These are phyloP conservation scores for Heterohyrax brucei DNA, from an alignment of 2,797 vertebrate genomes.

Conservation along the genomic window DNA sequence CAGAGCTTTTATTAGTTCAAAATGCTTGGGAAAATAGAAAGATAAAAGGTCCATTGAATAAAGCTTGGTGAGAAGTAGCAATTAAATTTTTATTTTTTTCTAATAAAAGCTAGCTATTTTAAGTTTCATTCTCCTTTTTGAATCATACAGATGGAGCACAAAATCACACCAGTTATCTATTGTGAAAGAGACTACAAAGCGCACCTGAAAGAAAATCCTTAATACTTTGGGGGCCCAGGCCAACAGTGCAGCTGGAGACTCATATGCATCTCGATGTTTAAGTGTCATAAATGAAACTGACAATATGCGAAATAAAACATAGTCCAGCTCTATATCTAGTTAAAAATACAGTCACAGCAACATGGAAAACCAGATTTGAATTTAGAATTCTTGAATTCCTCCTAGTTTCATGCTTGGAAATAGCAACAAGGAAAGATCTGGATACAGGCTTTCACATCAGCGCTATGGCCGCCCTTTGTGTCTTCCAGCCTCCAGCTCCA, in stretches of 20 bases:
- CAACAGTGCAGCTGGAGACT: neutral
- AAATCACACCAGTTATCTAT: neutral
- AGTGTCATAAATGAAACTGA: neutral
- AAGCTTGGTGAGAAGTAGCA: constrained; percentile 43
- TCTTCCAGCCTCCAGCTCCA: neutral
- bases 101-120: constrained; percentile 34
- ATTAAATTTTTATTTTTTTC: constrained; percentile 68
- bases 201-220: neutral
- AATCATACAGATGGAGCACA: neutral
- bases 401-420: neutral
- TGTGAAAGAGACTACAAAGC: neutral
- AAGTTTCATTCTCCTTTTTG: neutral
- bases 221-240: neutral
- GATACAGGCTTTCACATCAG: accelerated
- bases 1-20: constrained; percentile 44
- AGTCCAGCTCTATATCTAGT: neutral
- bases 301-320: constrained; percentile 13
- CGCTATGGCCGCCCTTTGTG: neutral
- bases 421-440: neutral
- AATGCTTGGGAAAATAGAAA: constrained; percentile 51
- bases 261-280: neutral
- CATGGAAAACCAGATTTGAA: neutral
- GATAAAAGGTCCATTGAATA: constrained; percentile 53
- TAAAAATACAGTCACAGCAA: neutral
- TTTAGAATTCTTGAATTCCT: neutral